Conservation (phyloP, 2,797 vertebrate species). For the Acipenser ruthenus region DNA sequence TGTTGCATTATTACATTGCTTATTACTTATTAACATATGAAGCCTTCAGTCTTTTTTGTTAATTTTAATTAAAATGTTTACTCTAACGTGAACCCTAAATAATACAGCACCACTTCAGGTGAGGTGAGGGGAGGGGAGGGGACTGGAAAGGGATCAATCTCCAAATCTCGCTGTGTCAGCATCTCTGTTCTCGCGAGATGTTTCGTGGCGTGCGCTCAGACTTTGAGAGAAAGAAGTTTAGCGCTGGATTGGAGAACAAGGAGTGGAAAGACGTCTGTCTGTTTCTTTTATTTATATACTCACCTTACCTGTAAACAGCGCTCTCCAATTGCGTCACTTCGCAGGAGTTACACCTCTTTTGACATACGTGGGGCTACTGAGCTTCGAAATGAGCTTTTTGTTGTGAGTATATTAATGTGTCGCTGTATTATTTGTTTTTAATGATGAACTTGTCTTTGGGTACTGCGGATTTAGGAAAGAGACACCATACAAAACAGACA, state of each 20-base stretch:
- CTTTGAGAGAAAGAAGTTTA: constrained; percentile 20
- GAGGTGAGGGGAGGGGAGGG: neutral
- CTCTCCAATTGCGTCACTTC: neutral
- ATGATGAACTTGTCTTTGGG: constrained; percentile 9
- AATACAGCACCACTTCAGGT: neutral
- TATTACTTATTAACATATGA: neutral
- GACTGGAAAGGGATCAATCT: neutral
- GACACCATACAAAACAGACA: neutral
- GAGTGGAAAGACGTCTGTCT: constrained; percentile 18
- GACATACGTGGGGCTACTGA: neutral
- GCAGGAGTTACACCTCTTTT: neutral
- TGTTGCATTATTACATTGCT: neutral
- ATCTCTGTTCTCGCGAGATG: constrained; percentile 24
- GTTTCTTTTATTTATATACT: neutral
- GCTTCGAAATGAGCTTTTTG: constrained; percentile 17
- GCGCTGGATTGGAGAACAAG: neutral
- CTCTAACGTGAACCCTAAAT: neutral
- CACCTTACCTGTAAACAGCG: constrained; percentile 1
- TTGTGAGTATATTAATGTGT: constrained; percentile 14
- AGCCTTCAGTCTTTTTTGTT: too few species aligned
- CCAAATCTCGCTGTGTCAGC: neutral
- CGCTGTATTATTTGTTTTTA: constrained; percentile 8
- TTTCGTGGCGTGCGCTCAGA: constrained; percentile 2
- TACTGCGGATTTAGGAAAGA: neutral
- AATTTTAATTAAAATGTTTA: too few species aligned